Percentiles rank a stretch among this genome's conserved stretches.
Conservation (phyloP, 2,888 invertebrate genomes). For the Ormyrus labotus region DNA sequence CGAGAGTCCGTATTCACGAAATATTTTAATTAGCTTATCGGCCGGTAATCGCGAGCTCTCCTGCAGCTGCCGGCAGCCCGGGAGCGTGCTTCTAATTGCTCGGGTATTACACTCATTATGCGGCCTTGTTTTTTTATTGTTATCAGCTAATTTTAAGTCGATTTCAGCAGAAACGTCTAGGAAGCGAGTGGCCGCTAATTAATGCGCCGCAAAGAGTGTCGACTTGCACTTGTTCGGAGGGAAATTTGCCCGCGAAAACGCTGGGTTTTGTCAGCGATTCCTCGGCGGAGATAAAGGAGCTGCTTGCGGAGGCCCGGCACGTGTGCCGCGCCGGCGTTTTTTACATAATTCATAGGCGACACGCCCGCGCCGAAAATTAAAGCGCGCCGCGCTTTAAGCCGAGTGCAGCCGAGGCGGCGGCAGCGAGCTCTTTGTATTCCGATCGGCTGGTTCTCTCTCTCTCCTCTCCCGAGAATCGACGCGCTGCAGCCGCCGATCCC, state of each 20-base stretch:
- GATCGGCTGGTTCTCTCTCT: constrained; percentile 26
- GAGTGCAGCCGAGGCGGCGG: background rate
- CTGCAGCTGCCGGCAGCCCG: constrained; percentile 64
- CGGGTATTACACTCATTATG: too few species aligned
- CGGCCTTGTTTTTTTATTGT: too few species aligned
- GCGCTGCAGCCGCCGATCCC: constrained; percentile 12
- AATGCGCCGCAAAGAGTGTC: too few species aligned
- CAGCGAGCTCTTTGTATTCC: constrained; percentile 54
- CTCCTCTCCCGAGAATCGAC: too few species aligned
- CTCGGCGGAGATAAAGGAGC: constrained; percentile 18
- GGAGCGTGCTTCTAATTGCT: constrained; percentile 73
- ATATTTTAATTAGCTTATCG: constrained; percentile 76
- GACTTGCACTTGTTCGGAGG: too few species aligned
- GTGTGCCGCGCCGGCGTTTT: constrained; percentile 58
- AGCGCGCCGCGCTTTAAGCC: constrained; percentile 36
- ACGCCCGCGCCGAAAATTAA: constrained; percentile 58
- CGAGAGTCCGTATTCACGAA: constrained; percentile 65
- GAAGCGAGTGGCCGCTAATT: too few species aligned
- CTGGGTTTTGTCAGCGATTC: constrained; percentile 14
- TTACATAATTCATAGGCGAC: constrained; percentile 63
- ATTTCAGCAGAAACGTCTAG: too few species aligned
- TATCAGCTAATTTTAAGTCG: too few species aligned
- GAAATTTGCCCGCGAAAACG: too few species aligned
- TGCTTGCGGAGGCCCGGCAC: constrained; percentile 57
- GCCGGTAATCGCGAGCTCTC: constrained; percentile 63